Percentiles rank a stretch among this genome's conserved stretches.
Conservation (phyloP, 53 echinoderm and acorn worm genomes). For the Astropecten irregularis region DNA sequence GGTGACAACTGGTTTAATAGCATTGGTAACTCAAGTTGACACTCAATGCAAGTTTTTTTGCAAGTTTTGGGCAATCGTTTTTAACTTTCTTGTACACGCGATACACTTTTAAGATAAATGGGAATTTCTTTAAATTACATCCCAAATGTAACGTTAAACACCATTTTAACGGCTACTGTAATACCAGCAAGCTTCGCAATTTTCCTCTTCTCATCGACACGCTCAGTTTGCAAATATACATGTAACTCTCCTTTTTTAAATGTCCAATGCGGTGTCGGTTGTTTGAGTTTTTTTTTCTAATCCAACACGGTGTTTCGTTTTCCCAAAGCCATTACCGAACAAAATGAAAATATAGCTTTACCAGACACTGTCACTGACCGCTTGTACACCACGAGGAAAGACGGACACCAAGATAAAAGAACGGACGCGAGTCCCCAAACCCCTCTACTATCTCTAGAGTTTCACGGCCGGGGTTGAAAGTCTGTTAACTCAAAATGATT, state of each 20-base stretch:
- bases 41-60: slow-evolving; percentile 35
- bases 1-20: slow-evolving; percentile 53
- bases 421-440: neutral
- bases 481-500: neutral
- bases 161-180: too few relatives aligned
- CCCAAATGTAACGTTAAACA: slow-evolving; percentile 27
- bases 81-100: slow-evolving; percentile 40
- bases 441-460: neutral
- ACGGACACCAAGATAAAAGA: neutral
- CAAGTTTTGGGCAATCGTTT: neutral
- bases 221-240: too few relatives aligned
- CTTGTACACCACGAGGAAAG: neutral
- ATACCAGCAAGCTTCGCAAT: neutral
- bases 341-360: neutral
- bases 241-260: too few relatives aligned
- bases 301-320: neutral
- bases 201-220: too few relatives aligned
- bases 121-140: slow-evolving; percentile 39
- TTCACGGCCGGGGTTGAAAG: neutral
- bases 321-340: neutral
- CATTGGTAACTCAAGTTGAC: slow-evolving; percentile 43
- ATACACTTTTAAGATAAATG: slow-evolving; percentile 58
- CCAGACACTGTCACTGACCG: neutral
- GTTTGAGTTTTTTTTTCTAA: neutral
- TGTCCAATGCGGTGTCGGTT: neutral